Evolutionary conservation across 2,113 vertebrate genomes (phyloP).

Genomic region (Lipotes vexillifer): DNA sequence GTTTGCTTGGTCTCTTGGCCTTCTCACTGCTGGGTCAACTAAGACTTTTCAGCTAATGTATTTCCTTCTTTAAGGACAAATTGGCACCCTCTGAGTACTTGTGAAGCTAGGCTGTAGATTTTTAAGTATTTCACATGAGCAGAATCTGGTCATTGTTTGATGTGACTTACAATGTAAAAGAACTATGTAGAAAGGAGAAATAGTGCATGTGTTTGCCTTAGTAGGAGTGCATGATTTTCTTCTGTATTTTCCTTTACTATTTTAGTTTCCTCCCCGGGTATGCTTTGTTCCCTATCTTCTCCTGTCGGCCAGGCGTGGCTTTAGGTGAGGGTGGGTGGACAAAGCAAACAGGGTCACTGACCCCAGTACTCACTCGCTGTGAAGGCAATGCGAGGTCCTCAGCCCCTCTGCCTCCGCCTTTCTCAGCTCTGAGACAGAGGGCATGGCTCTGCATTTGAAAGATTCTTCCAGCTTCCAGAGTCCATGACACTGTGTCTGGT

Average conservation of each 20-base stretch:
- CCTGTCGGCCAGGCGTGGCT: background rate
- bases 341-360: background rate
- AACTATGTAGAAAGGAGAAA: background rate
- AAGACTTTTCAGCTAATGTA: background rate
- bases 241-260: background rate
- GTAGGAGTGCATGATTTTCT: background rate
- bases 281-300: background rate
- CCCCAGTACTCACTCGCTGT: rapidly evolving
- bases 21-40: background rate
- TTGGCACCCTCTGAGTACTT: background rate
- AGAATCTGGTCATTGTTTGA: background rate
- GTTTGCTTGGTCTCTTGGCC: background rate
- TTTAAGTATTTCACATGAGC: background rate
- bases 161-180: background rate
- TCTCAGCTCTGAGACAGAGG: background rate
- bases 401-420: background rate
- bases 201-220: background rate
- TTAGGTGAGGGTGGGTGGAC: background rate
- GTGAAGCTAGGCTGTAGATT: background rate
- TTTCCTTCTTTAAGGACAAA: background rate
- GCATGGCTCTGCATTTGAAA: background rate
- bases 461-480: background rate
- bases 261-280: background rate
- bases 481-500: background rate
- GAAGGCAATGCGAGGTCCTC: background rate